These are phyloP conservation scores for Fistularia tabacaria DNA, from an alignment of 2,797 vertebrate genomes.

Conservation along the genomic window DNA sequence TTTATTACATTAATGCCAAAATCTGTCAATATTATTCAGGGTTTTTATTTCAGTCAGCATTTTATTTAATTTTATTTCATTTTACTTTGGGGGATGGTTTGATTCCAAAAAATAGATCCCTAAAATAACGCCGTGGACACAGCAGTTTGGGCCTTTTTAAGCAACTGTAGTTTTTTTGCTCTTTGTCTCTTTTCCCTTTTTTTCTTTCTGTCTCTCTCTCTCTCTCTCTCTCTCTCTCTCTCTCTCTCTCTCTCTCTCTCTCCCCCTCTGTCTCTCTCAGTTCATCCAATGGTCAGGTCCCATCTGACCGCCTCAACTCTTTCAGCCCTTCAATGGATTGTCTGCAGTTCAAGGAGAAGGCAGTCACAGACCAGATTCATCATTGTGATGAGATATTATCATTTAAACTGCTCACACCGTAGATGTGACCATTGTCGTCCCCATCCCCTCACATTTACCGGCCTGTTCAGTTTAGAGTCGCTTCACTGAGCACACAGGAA, in stretches of 20 bases:
- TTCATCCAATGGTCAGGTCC: conserved; percentile 58
- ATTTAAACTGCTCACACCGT: conserved; percentile 30
- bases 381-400: conserved; percentile 49
- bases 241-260: conserved; percentile 12
- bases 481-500: conserved; percentile 40
- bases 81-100: too few species aligned
- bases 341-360: conserved; percentile 85
- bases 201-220: conserved; percentile 11
- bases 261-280: conserved; percentile 30
- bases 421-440: conserved; percentile 31
- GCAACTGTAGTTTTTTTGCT: conserved; percentile 41
- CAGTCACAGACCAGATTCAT: conserved; percentile 79
- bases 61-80: not conserved
- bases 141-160: conserved; percentile 38
- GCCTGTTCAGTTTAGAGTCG: conserved; percentile 49
- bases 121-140: not conserved
- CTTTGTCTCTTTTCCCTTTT: conserved; percentile 11
- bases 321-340: conserved; percentile 90
- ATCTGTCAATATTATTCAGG: too few species aligned
- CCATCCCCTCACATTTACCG: conserved; percentile 37
- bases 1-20: too few species aligned
- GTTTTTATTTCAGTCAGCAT: too few species aligned
- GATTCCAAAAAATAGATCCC: not conserved
- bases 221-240: conserved; percentile 8
- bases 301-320: conserved; percentile 63